A percentile compares a stretch with the other conserved stretches of the same genome.
These are phyloP conservation scores for Ferrisia virgata DNA, from an alignment of 2,888 invertebrate species.

Conservation along the genomic window DNA sequence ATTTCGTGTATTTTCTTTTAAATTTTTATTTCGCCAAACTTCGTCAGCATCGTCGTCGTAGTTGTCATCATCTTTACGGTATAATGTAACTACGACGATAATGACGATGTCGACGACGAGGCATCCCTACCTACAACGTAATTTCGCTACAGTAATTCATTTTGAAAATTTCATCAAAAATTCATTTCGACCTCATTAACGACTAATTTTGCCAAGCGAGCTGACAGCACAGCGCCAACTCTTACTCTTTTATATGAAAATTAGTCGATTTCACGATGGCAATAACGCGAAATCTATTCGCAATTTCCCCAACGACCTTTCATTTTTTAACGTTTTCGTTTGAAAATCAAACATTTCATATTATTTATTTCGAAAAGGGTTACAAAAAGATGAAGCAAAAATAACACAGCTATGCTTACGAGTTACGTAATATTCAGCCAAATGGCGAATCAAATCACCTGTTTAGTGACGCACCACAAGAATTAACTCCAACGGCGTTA, in stretches of 20 bases:
- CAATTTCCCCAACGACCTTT: background rate
- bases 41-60: background rate
- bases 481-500: background rate
- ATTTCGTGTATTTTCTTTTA: too few species aligned
- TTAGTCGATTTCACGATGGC: background rate
- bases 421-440: too few species aligned
- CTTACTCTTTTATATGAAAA: background rate
- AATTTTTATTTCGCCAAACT: too few species aligned
- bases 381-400: background rate
- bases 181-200: slow-evolving; percentile 1
- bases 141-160: background rate
- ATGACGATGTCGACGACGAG: background rate
- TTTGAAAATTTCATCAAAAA: background rate
- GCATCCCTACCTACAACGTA: too few species aligned
- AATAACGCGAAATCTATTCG: background rate
- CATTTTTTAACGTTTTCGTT: background rate
- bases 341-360: background rate
- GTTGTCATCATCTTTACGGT: background rate
- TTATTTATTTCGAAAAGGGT: background rate
- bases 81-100: background rate
- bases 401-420: background rate
- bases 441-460: too few species aligned
- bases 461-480: background rate
- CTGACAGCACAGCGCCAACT: background rate
- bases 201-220: background rate